Evolutionary conservation across 1,140 invertebrate genomes (phyloP).

Genomic region (Cotesia glomerata): DNA sequence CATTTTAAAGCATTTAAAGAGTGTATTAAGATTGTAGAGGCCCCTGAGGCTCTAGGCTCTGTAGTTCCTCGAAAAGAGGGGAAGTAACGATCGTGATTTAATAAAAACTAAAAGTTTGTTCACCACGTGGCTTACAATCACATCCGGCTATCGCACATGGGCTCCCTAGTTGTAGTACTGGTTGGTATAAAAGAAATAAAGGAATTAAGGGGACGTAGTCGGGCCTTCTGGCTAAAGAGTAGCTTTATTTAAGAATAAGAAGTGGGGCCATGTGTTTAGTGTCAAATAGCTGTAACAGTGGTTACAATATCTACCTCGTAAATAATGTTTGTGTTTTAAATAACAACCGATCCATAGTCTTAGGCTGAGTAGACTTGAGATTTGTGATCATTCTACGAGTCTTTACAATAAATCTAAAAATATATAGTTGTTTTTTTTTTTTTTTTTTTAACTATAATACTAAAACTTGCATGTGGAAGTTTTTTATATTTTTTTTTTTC

Average conservation of each 20-base stretch:
- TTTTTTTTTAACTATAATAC: too few relatives aligned
- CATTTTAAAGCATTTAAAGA: too few relatives aligned
- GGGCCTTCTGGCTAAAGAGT: conserved; percentile 29
- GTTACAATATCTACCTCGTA: too few relatives aligned
- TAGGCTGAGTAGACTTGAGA: background rate
- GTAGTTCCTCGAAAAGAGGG: too few relatives aligned
- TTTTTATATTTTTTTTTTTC: background rate
- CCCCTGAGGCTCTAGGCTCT: too few relatives aligned
- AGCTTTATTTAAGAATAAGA: conserved; percentile 24
- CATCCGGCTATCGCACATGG: too few relatives aligned
- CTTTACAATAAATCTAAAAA: conserved; percentile 9
- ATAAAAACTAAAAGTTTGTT: conserved; percentile 1
- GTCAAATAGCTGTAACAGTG: conserved; percentile 31
- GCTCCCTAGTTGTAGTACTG: too few relatives aligned
- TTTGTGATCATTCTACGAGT: background rate
- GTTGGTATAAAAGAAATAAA: too few relatives aligned
- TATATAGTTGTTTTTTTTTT: too few relatives aligned
- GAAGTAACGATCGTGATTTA: background rate
- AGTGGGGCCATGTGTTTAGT: conserved; percentile 40
- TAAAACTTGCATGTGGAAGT: too few relatives aligned
- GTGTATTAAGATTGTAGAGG: too few relatives aligned
- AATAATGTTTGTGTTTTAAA: conserved; percentile 2
- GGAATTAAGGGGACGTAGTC: conserved; percentile 13
- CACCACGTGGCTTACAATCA: too few relatives aligned
- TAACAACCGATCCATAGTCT: conserved; percentile 4